phyloP scores from a whole-genome alignment of 2,888 invertebrate species.

The Tholera decimalis region DNA sequence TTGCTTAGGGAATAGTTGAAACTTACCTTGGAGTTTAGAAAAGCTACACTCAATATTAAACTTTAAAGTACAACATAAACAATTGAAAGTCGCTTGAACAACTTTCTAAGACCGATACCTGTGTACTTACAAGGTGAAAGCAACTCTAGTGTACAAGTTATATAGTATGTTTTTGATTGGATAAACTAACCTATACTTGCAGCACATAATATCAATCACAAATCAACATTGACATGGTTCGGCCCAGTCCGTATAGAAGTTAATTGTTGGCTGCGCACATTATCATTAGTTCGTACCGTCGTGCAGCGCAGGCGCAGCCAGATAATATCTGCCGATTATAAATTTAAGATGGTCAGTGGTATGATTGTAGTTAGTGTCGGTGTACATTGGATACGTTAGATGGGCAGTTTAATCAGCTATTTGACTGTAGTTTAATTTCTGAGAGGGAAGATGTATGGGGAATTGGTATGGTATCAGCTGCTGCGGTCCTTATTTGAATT shows the following conservation, averaged over 20 bases:
- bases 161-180: slow-evolving; percentile 26
- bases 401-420: slow-evolving; percentile 43
- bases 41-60: slow-evolving; percentile 24
- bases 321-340: slow-evolving; percentile 78
- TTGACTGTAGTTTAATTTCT: slow-evolving; percentile 50
- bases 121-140: not conserved
- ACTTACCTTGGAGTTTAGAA: slow-evolving; percentile 26
- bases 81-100: slow-evolving; percentile 35
- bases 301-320: slow-evolving; percentile 68
- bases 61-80: slow-evolving; percentile 15
- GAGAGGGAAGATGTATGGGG: slow-evolving; percentile 13
- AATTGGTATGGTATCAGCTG: slow-evolving; percentile 1
- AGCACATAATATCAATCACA: slow-evolving; percentile 88
- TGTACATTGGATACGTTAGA: slow-evolving; percentile 50
- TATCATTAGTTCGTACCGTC: slow-evolving; percentile 77
- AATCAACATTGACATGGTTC: slow-evolving; percentile 85
- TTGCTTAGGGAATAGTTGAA: slow-evolving; percentile 21
- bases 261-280: slow-evolving; percentile 83
- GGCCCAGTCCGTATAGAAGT: slow-evolving; percentile 83
- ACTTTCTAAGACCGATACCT: slow-evolving; percentile 16
- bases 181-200: slow-evolving; percentile 39
- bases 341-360: slow-evolving; percentile 72
- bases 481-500: slow-evolving; percentile 10
- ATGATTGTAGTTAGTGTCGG: slow-evolving; percentile 56
- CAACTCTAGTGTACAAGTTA: fast-evolving